Evolutionary conservation across 2,113 vertebrate species (phyloP), one percentile per base, ranked within the genome.

Genomic region (Tetraodon nigroviridis): DNA sequence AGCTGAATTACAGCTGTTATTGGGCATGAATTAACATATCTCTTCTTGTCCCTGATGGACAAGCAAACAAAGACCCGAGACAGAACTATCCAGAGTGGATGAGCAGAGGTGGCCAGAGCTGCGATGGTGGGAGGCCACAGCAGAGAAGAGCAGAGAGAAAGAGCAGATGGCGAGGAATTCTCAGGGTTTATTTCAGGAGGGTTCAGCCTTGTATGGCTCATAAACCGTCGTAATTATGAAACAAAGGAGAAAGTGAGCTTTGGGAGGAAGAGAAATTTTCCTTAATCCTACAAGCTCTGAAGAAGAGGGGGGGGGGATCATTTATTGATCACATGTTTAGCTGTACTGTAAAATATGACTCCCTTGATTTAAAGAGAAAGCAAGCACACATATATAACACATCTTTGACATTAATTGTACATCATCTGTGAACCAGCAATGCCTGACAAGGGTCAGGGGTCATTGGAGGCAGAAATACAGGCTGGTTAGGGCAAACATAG

Each of bases 191-290:
- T 86, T 87, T 83, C 80, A 59, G 69, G 80, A 83, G 78, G 81
- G 82, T 80, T 87, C 73, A 71, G 78, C 64, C 70, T 85, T 89
- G 5, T 85, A 87, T 75, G 79, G 83, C 86, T 87, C 84, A 87
- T 87, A 85, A 81, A 84, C 73, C 64, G 69, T 87, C 83, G 88
- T 89, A 85, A 89, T 87, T 87, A 86, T 79, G 64, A 78, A 81
- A 85, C 82, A 75, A 77, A 79, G 69, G 76, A 72, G 84, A 86
- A 78, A 80, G 51, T 66, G 80, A 85, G 81, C 67, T 78, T 79
- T 70, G 65, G 76, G 77, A 86, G 83, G 76, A 75, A 80, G 65
- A 62, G 48, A 84, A 64, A 79, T 86, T 72, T 86, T 86, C 81
- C 84, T 89, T 81, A 78, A 63, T 65, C 55, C 71, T 67, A 52